These are phyloP conservation scores for Metopolophium dirhodum DNA, from an alignment of 1,140 invertebrate species.

Conservation along the genomic window DNA sequence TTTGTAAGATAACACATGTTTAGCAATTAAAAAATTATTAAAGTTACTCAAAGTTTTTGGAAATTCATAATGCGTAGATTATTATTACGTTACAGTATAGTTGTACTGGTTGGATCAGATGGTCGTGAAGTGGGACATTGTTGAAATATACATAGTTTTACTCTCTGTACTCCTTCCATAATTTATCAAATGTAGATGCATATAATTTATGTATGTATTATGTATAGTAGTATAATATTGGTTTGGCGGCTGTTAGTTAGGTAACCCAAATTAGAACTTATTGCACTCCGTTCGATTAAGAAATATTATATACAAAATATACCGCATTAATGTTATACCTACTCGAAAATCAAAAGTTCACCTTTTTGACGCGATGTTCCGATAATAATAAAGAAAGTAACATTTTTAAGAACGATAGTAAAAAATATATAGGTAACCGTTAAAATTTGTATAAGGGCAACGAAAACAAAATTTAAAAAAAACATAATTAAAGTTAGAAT, in stretches of 20 bases:
- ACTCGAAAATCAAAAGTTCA: neutral
- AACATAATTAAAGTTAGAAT: neutral
- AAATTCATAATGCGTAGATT: neutral
- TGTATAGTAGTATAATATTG: too few relatives aligned
- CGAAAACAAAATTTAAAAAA: neutral
- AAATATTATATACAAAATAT: neutral
- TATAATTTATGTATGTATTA: too few relatives aligned
- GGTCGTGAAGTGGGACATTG: neutral
- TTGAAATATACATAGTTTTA: neutral
- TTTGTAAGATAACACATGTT: too few relatives aligned
- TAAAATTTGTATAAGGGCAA: neutral
- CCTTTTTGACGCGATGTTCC: neutral
- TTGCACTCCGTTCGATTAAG: neutral
- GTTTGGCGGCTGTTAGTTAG: neutral
- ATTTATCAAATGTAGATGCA: neutral
- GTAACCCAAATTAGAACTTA: neutral
- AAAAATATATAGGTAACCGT: neutral
- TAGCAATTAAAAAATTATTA: neutral
- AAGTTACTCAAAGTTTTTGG: neutral
- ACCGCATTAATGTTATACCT: neutral
- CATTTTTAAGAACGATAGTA: neutral
- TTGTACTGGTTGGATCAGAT: neutral
- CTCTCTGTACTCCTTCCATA: neutral
- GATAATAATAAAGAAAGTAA: neutral
- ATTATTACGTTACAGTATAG: neutral